Conservation (phyloP, 2,113 vertebrate species). For the Leiothrix lutea region DNA sequence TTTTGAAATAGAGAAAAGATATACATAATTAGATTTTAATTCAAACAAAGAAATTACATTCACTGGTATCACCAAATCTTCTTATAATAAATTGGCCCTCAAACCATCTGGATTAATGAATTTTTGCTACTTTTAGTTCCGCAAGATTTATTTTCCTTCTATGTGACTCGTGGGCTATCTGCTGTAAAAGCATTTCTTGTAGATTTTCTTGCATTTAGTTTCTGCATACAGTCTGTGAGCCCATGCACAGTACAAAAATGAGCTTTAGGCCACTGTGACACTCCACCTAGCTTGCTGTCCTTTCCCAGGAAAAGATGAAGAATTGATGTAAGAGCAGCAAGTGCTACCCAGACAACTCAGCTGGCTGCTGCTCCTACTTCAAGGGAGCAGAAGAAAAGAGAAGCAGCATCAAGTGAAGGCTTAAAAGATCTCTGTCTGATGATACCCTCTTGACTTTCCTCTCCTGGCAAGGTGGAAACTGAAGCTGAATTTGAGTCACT, state of each 20-base stretch:
- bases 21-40: not conserved
- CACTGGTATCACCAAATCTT: not conserved
- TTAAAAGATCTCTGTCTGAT: not conserved
- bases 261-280: not conserved
- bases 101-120: not conserved
- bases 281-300: not conserved
- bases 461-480: not conserved
- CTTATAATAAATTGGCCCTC: not conserved
- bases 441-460: not conserved
- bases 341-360: not conserved
- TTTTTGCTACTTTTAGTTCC: not conserved
- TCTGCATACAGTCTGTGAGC: not conserved
- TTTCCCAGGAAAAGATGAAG: not conserved
- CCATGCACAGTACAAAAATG: not conserved
- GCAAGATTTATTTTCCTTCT: not conserved
- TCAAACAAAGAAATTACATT: not conserved
- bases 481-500: not conserved
- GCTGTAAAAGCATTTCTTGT: not conserved
- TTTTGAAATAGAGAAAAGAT: not conserved
- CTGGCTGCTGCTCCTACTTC: not conserved
- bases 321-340: not conserved
- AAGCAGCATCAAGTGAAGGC: not conserved
- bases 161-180: not conserved
- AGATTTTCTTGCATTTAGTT: not conserved
- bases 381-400: not conserved